These are phyloP conservation scores for Argyresthia goedartella DNA, from an alignment of 2,888 invertebrate genomes.

Conservation along the genomic window DNA sequence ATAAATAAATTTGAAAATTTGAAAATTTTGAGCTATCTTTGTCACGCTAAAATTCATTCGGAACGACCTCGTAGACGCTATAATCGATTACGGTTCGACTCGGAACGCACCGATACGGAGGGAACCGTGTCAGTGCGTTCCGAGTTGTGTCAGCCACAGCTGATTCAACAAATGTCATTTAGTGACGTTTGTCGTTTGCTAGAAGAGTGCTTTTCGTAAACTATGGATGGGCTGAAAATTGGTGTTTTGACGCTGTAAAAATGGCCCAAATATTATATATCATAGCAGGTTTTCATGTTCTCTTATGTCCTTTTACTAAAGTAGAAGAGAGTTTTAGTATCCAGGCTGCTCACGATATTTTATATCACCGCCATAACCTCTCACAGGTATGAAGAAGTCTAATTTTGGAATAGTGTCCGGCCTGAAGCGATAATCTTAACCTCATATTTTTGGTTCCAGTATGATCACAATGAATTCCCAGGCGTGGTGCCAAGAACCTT, in stretches of 20 bases:
- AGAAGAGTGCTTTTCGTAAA: conserved; percentile 10
- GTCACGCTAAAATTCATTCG: no score
- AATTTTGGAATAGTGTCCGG: conserved; percentile 46
- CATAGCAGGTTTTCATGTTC: conserved; percentile 82
- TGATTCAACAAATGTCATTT: neutral
- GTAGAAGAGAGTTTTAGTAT: conserved; percentile 99
- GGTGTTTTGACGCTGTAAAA: conserved; percentile 17
- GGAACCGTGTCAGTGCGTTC: no score
- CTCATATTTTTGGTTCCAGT: conserved; percentile 71
- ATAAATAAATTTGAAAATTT: no score
- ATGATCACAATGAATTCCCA: conserved; percentile 98
- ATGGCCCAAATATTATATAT: conserved; percentile 84
- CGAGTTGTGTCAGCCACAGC: no score
- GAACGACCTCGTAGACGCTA: no score
- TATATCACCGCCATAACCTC: conserved; percentile 89
- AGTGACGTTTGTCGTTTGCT: neutral
- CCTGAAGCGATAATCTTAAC: neutral
- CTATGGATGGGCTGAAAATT: conserved; percentile 43
- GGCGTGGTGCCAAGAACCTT: conserved; percentile 98
- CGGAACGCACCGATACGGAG: no score
- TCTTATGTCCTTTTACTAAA: conserved; percentile 96
- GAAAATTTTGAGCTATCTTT: no score
- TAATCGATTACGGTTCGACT: no score
- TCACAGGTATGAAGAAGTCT: conserved; percentile 75
- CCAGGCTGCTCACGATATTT: conserved; percentile 97